Percentiles rank a stretch among this genome's conserved stretches.
These are phyloP conservation scores for Brachyistius frenatus DNA, from an alignment of 2,113 vertebrate species.

Conservation along the genomic window DNA sequence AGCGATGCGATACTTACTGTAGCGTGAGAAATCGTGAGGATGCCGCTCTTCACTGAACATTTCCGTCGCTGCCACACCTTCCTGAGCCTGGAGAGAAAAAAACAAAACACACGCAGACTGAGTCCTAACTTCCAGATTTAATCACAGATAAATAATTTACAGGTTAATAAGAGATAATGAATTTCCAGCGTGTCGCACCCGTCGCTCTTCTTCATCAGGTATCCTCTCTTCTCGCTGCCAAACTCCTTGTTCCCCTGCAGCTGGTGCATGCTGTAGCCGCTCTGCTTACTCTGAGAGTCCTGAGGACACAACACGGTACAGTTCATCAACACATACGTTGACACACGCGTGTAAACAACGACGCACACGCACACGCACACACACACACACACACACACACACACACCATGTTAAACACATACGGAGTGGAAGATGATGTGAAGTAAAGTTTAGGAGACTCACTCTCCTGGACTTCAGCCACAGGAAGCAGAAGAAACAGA, in stretches of 20 bases:
- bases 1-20: slow-evolving; percentile 77
- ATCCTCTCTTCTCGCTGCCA: slow-evolving; percentile 96
- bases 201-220: slow-evolving; percentile 97
- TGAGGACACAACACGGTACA: slow-evolving; percentile 62
- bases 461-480: slow-evolving; percentile 38
- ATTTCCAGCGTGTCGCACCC: slow-evolving; percentile 84
- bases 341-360: too few relatives aligned
- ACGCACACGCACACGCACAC: not conserved
- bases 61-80: slow-evolving; percentile 89
- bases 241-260: slow-evolving; percentile 99
- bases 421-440: too few relatives aligned
- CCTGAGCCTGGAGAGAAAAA: slow-evolving; percentile 75
- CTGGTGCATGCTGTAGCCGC: slow-evolving; percentile 98
- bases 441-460: not conserved
- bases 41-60: slow-evolving; percentile 87
- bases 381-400: too few relatives aligned
- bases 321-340: too few relatives aligned
- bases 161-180: too few relatives aligned
- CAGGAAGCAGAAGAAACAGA: not conserved
- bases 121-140: too few relatives aligned
- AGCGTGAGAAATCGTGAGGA: slow-evolving; percentile 87
- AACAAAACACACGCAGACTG: not conserved
- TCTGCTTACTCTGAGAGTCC: slow-evolving; percentile 98
- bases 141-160: too few relatives aligned
- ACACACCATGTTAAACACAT: not conserved